These are phyloP conservation scores for Tiaroga cobitis DNA, from an alignment of 2,797 vertebrate genomes.

Conservation along the genomic window DNA sequence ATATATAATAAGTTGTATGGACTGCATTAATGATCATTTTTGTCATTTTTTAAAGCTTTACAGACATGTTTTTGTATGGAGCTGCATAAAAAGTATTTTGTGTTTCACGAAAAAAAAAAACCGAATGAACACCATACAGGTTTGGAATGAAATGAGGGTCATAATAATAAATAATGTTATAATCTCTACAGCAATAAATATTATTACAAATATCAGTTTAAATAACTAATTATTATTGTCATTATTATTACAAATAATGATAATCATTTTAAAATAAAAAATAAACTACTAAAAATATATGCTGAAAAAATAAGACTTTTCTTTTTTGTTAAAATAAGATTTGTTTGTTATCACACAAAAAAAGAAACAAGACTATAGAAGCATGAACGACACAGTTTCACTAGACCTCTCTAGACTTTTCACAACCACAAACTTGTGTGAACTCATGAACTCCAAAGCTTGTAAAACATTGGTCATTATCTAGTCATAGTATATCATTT, in stretches of 20 bases:
- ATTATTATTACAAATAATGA: neutral
- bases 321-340: neutral
- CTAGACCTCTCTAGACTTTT: neutral
- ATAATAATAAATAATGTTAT: neutral
- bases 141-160: neutral
- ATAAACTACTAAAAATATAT: neutral
- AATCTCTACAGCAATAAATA: neutral
- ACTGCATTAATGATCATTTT: neutral
- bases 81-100: neutral
- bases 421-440: neutral
- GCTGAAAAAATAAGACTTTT: neutral
- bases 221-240: neutral
- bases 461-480: neutral
- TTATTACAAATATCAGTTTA: neutral
- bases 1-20: neutral
- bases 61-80: neutral
- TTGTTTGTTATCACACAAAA: neutral
- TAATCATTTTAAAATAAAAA: neutral
- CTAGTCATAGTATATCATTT: slow-evolving; percentile 5
- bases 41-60: neutral
- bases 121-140: neutral
- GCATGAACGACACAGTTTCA: neutral
- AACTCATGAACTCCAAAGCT: neutral
- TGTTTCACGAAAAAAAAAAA: neutral
- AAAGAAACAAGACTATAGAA: neutral